These are phyloP conservation scores for Miichthys miiuy DNA, from an alignment of 2,797 vertebrate species.

Conservation along the genomic window DNA sequence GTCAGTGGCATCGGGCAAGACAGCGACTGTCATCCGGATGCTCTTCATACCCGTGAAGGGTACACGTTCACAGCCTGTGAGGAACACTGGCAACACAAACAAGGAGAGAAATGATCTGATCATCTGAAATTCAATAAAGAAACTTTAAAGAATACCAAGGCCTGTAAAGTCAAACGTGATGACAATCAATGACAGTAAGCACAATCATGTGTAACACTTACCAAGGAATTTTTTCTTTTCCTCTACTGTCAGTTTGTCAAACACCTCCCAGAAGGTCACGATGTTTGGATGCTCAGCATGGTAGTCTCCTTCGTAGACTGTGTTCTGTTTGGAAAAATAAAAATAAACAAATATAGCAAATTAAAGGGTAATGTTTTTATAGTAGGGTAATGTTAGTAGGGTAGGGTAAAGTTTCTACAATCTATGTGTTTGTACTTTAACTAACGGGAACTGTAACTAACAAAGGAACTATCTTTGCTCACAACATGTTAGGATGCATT, in stretches of 20 bases:
- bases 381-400: too few relatives aligned
- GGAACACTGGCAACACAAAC: slow-evolving; percentile 81
- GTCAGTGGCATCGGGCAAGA: slow-evolving; percentile 68
- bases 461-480: too few relatives aligned
- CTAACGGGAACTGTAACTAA: too few relatives aligned
- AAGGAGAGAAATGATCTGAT: not conserved
- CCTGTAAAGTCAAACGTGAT: not conserved
- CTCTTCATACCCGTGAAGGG: slow-evolving; percentile 76
- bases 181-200: not conserved
- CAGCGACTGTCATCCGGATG: slow-evolving; percentile 78
- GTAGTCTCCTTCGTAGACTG: slow-evolving; percentile 92
- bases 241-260: slow-evolving; percentile 89
- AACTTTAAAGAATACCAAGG: too few relatives aligned
- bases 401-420: not conserved
- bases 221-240: slow-evolving; percentile 93
- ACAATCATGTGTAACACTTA: slow-evolving; percentile 79
- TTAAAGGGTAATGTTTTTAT: not conserved
- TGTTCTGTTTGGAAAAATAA: slow-evolving; percentile 84
- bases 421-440: too few relatives aligned
- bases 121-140: not conserved
- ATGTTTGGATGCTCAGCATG: slow-evolving; percentile 90
- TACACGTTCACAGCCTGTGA: slow-evolving; percentile 85
- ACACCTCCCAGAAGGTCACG: slow-evolving; percentile 94
- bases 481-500: too few relatives aligned
- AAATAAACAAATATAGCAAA: not conserved